Evolutionary conservation across 2,797 vertebrate genomes (phyloP).

Genomic region (Phrynocephalus guinanensis): DNA sequence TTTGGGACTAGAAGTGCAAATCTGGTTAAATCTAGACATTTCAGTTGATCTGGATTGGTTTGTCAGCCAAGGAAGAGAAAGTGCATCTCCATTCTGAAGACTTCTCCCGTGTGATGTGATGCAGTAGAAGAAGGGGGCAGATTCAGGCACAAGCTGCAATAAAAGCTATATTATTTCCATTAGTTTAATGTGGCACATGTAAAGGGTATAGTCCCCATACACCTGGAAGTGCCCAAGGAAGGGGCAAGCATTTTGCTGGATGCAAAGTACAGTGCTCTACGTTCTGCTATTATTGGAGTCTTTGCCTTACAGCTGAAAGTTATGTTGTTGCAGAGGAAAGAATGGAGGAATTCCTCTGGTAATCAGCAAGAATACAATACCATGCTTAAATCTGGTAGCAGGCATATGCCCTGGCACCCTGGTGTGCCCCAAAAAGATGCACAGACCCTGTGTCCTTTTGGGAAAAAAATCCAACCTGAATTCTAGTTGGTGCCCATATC

Average conservation of each 20-base stretch:
- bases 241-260: fast-evolving
- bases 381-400: background rate
- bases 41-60: background rate
- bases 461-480: background rate
- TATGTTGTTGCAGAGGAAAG: background rate
- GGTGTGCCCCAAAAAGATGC: background rate
- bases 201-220: background rate
- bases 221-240: conserved; percentile 14
- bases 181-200: background rate
- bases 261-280: background rate
- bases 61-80: background rate
- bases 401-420: background rate
- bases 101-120: background rate
- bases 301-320: fast-evolving
- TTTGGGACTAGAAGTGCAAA: background rate
- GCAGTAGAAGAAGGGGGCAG: background rate
- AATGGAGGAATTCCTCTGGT: background rate
- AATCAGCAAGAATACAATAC: background rate
- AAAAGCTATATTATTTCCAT: conserved; percentile 12
- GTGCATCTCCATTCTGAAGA: background rate
- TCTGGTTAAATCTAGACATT: background rate
- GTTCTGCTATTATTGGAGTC: background rate
- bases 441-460: background rate
- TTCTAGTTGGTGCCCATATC: no score
- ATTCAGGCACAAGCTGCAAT: background rate